These are phyloP conservation scores for Nerophis ophidion DNA, from an alignment of 2,113 vertebrate species.

Conservation along the genomic window DNA sequence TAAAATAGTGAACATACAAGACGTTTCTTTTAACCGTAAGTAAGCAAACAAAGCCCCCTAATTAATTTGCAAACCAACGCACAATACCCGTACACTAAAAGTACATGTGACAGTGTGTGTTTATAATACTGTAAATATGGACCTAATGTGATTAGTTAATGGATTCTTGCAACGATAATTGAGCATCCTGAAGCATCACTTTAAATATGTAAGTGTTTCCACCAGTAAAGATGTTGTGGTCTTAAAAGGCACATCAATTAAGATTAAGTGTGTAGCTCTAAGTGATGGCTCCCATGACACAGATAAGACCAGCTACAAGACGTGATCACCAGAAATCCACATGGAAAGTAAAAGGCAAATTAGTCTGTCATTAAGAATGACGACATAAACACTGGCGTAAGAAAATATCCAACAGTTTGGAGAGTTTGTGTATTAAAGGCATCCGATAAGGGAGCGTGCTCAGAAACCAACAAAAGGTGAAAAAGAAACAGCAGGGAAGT, in stretches of 20 bases:
- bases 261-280: slow-evolving; percentile 29
- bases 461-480: slow-evolving; percentile 2
- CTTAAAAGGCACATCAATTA: slow-evolving; percentile 38
- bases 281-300: slow-evolving; percentile 30
- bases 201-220: slow-evolving; percentile 12
- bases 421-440: neutral
- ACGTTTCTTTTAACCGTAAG: too few species aligned
- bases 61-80: too few species aligned
- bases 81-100: too few species aligned
- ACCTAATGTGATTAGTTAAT: neutral
- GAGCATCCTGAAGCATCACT: slow-evolving; percentile 10
- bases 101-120: neutral
- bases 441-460: neutral
- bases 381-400: neutral
- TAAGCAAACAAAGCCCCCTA: too few species aligned
- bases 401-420: neutral
- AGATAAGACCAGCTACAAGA: slow-evolving; percentile 40
- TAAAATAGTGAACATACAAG: too few species aligned
- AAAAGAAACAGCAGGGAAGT: slow-evolving; percentile 8
- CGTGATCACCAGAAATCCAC: slow-evolving; percentile 31
- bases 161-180: neutral
- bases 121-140: neutral
- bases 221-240: slow-evolving; percentile 8
- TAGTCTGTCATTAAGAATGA: slow-evolving; percentile 18
- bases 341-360: slow-evolving; percentile 34